These are phyloP conservation scores for Sminthurides aquaticus DNA, from an alignment of 2,888 invertebrate genomes.

Conservation along the genomic window DNA sequence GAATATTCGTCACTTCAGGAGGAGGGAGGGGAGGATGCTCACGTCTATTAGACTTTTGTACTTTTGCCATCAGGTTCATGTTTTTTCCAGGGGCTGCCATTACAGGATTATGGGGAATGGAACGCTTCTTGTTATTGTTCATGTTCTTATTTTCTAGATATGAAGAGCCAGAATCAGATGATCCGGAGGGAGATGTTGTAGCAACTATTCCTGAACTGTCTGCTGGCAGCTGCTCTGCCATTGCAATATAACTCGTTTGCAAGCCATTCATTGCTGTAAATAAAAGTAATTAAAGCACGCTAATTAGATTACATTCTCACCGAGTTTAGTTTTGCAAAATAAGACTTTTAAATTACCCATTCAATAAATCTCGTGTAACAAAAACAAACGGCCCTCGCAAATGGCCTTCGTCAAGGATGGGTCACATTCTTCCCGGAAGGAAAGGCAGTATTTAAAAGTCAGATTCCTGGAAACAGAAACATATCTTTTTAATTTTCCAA, in stretches of 20 bases:
- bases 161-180: conserved; percentile 35
- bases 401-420: background rate
- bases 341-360: background rate
- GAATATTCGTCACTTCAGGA: conserved; percentile 6
- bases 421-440: background rate
- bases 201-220: conserved; percentile 35
- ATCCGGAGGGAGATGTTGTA: conserved; percentile 36
- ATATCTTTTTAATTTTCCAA: background rate
- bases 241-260: background rate
- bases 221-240: conserved; percentile 37
- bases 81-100: conserved; percentile 24
- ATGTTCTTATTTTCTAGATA: conserved; percentile 17
- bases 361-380: background rate
- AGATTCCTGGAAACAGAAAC: background rate
- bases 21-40: conserved; percentile 23
- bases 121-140: conserved; percentile 1
- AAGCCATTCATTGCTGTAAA: conserved; percentile 35
- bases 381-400: background rate
- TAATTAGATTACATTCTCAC: no score
- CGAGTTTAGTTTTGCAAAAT: no score
- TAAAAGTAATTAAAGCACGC: background rate
- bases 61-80: conserved; percentile 32
- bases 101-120: background rate
- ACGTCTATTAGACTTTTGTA: conserved; percentile 25
- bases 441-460: background rate